Percentiles rank a stretch among this genome's conserved stretches.
phyloP scores from a whole-genome alignment of 1,140 invertebrate species.

The Antheraea pernyi region DNA sequence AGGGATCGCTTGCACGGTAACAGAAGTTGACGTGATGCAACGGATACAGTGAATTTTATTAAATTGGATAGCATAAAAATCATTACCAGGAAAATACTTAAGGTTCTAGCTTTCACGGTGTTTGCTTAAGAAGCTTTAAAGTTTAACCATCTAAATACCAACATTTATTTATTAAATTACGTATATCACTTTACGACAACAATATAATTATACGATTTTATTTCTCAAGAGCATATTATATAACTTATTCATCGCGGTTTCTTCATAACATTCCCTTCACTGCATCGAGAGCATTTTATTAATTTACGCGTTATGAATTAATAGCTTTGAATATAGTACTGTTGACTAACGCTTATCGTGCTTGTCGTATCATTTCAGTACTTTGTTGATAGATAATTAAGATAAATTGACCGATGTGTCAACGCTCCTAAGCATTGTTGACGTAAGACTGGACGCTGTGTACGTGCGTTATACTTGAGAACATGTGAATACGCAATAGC shows the following conservation, averaged over 20 bases:
- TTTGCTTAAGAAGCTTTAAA: too few relatives aligned
- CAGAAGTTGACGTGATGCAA: too few relatives aligned
- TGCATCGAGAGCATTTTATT: neutral
- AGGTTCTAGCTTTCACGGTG: too few relatives aligned
- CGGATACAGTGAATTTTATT: too few relatives aligned
- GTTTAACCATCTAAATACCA: neutral
- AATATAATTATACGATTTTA: neutral
- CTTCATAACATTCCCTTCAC: neutral
- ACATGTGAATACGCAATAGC: neutral
- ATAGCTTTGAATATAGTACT: neutral
- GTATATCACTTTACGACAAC: neutral
- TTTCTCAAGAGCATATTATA: neutral
- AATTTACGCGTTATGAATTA: neutral
- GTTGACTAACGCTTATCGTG: neutral
- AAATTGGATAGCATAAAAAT: too few relatives aligned
- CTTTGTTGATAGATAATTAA: conserved; percentile 19
- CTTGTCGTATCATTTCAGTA: neutral
- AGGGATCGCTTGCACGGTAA: too few relatives aligned
- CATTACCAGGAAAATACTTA: too few relatives aligned
- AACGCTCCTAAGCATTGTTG: conserved; percentile 20
- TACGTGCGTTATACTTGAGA: neutral
- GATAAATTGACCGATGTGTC: conserved; percentile 26
- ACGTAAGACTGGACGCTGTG: neutral
- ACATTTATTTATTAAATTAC: neutral
- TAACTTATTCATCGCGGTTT: neutral